Evolutionary conservation across 2,888 invertebrate species (phyloP).

Genomic region (Andrena fulva): DNA sequence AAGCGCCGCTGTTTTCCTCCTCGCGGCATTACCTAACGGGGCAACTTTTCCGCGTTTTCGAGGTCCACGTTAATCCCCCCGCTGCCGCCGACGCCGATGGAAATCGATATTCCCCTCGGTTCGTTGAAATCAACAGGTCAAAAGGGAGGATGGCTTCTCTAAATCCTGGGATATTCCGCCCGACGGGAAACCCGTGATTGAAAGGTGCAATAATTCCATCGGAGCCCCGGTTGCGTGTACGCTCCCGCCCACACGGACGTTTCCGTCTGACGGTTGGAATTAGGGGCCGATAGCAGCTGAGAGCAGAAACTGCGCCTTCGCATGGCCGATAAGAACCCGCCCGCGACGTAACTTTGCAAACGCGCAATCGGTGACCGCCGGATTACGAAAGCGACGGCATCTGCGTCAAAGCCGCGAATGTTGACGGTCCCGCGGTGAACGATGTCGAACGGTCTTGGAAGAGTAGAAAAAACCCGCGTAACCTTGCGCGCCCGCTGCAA

Average conservation of each 20-base stretch:
- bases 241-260: background rate
- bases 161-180: background rate
- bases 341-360: conserved; percentile 47
- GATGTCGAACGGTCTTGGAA: background rate
- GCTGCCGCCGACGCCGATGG: background rate
- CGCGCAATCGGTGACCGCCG: conserved; percentile 49
- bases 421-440: background rate
- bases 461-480: background rate
- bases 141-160: background rate
- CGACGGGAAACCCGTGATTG: background rate
- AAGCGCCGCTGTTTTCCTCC: background rate
- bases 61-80: background rate
- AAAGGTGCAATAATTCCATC: background rate
- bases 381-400: conserved; percentile 42
- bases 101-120: conserved; percentile 19
- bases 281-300: conserved; percentile 40
- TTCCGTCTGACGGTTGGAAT: conserved; percentile 16
- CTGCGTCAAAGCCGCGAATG: conserved; percentile 20
- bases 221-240: conserved; percentile 2
- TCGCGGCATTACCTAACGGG: background rate
- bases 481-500: background rate
- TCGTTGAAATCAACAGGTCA: conserved; percentile 35
- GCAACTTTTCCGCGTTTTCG: background rate
- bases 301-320: conserved; percentile 38
- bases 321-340: conserved; percentile 51